Percentiles rank a stretch among this genome's conserved stretches.
These are phyloP conservation scores for Bacillus rossius DNA, from an alignment of 1,140 invertebrate genomes.

Conservation along the genomic window DNA sequence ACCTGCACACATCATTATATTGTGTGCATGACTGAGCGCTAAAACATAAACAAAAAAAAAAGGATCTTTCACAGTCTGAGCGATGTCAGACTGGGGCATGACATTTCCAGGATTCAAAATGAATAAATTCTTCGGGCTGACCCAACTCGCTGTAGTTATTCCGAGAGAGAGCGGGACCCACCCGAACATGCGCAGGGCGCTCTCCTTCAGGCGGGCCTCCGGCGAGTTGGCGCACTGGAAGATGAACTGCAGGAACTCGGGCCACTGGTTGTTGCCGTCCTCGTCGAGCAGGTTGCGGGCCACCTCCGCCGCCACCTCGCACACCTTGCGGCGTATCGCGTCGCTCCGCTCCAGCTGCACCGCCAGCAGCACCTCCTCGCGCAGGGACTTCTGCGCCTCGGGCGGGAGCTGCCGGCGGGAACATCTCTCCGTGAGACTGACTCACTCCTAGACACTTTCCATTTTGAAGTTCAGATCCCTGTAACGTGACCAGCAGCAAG, in stretches of 20 bases:
- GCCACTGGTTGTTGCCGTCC: slow-evolving; percentile 95
- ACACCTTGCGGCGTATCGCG: slow-evolving; percentile 81
- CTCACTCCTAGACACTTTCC: too few relatives aligned
- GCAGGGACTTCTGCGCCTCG: slow-evolving; percentile 76
- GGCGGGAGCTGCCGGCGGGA: slow-evolving; percentile 64
- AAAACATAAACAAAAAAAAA: too few relatives aligned
- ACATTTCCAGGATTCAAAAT: too few relatives aligned
- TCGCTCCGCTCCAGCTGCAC: slow-evolving; percentile 77
- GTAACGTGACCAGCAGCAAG: too few relatives aligned
- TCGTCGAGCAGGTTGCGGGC: slow-evolving; percentile 95
- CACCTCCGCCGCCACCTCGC: slow-evolving; percentile 91
- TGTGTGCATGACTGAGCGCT: too few relatives aligned
- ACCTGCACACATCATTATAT: too few relatives aligned
- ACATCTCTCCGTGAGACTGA: too few relatives aligned
- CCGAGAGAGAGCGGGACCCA: slow-evolving; percentile 52
- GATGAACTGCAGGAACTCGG: slow-evolving; percentile 93
- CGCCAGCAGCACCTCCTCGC: slow-evolving; percentile 77
- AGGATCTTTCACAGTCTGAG: too few relatives aligned
- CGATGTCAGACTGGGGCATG: too few relatives aligned
- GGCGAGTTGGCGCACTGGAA: slow-evolving; percentile 89
- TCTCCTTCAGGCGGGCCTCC: slow-evolving; percentile 80
- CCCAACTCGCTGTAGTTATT: too few relatives aligned
- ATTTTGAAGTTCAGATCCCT: too few relatives aligned
- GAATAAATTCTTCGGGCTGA: too few relatives aligned
- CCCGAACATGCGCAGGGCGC: slow-evolving; percentile 91